Percentiles rank a stretch among this genome's conserved stretches.
Conservation (phyloP, 2,113 vertebrate genomes). For the Arizona elegans region DNA sequence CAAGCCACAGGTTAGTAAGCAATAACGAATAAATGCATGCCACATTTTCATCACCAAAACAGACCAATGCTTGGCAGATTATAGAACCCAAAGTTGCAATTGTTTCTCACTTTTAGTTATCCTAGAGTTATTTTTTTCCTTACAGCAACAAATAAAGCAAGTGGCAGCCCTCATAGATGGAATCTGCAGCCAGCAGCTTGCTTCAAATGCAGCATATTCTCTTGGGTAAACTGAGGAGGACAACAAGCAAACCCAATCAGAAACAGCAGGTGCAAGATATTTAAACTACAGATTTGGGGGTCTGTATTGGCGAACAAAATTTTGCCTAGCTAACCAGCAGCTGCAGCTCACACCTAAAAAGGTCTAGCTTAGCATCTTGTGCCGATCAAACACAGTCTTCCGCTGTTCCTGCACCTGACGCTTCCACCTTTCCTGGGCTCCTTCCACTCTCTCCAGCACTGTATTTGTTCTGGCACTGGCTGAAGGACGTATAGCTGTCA, state of each 20-base stretch:
- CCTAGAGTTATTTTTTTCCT: not conserved
- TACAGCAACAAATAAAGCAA: not conserved
- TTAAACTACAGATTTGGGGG: not conserved
- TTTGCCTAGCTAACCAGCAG: not conserved
- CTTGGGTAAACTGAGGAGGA: accelerated
- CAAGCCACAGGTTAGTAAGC: not conserved
- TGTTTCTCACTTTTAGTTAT: not conserved
- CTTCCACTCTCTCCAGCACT: constrained; percentile 89
- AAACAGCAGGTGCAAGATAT: constrained; percentile 13
- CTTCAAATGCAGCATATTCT: constrained; percentile 24
- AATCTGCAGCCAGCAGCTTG: not conserved
- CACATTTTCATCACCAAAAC: accelerated
- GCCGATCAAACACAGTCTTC: constrained; percentile 93
- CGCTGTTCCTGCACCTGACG: constrained; percentile 95
- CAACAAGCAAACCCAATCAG: not conserved
- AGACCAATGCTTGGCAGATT: not conserved
- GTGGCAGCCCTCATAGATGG: not conserved
- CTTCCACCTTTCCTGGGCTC: constrained; percentile 96
- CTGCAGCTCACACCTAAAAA: not conserved
- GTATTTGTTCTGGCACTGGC: constrained; percentile 77
- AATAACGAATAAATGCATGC: not conserved
- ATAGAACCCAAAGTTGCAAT: not conserved
- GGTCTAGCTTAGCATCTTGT: constrained; percentile 93
- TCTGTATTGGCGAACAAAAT: not conserved
- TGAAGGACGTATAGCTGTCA: constrained; percentile 36